Conservation (phyloP, 2,797 vertebrate genomes). For the Petrocephalus schoutedeni region DNA sequence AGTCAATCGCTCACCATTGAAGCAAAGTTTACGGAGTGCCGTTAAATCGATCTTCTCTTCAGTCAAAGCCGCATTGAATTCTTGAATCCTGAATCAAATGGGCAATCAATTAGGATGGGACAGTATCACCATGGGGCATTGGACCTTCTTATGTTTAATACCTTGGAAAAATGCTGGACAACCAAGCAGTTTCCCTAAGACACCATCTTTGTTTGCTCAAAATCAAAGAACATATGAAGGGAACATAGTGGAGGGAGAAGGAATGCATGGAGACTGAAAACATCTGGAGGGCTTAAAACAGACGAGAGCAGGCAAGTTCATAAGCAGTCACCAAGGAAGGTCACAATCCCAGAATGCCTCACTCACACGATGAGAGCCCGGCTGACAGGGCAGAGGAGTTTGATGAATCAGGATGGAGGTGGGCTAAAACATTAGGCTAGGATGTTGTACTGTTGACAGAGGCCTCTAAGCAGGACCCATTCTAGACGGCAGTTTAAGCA, state of each 20-base stretch:
- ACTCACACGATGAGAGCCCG: not conserved
- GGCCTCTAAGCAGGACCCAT: not conserved
- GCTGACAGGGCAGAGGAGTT: not conserved
- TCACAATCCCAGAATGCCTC: not conserved
- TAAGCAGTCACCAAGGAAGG: not conserved
- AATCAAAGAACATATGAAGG: not conserved
- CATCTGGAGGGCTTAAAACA: not conserved
- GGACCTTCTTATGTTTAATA: not conserved
- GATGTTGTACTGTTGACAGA: not conserved
- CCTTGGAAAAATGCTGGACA: not conserved
- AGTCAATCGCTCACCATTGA: conserved; percentile 70
- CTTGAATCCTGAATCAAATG: conserved; percentile 74
- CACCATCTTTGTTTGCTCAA: not conserved
- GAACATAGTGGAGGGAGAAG: not conserved
- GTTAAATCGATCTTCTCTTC: conserved; percentile 73
- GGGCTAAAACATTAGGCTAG: not conserved
- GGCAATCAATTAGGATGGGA: conserved; percentile 11
- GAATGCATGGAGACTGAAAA: not conserved
- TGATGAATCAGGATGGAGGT: not conserved
- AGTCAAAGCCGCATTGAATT: conserved; percentile 78
- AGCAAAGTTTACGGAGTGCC: conserved; percentile 81
- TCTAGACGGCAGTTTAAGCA: not conserved
- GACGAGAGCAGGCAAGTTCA: not conserved
- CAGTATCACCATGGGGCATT: not conserved
- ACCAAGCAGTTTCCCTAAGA: not conserved